These are phyloP conservation scores for Fopius arisanus DNA, from an alignment of 1,140 invertebrate genomes.

Conservation along the genomic window DNA sequence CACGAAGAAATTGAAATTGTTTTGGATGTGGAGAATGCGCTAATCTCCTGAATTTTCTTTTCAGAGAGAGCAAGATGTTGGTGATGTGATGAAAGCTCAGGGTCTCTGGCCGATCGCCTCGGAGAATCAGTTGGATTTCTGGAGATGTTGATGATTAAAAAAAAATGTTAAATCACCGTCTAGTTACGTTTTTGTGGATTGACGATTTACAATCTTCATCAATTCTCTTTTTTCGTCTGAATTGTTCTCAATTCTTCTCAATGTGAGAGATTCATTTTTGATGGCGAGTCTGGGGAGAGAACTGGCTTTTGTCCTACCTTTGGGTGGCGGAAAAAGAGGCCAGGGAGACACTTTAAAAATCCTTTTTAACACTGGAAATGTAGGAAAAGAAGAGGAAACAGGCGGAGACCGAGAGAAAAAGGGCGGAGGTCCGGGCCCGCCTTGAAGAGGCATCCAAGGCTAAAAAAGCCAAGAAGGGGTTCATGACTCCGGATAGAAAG, in stretches of 20 bases:
- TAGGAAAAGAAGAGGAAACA: constrained; percentile 94
- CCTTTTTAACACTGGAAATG: constrained; percentile 48
- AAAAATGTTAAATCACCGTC: background rate
- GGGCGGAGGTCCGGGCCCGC: constrained; percentile 93
- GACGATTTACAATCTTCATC: constrained; percentile 10
- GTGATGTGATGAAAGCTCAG: too few relatives aligned
- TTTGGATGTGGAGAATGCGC: background rate
- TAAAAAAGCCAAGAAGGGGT: constrained; percentile 97
- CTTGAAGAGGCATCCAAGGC: constrained; percentile 95
- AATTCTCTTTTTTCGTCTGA: constrained; percentile 3
- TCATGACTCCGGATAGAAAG: constrained; percentile 98
- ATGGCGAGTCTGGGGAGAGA: background rate
- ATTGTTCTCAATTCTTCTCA: too few relatives aligned
- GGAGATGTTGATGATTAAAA: background rate
- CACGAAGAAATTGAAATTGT: background rate
- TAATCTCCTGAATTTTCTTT: constrained; percentile 56
- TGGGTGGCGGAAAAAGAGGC: constrained; percentile 4
- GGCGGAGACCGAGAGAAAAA: constrained; percentile 92
- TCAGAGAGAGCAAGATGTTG: constrained; percentile 70
- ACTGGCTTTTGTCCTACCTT: constrained; percentile 20
- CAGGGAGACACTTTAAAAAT: constrained; percentile 35
- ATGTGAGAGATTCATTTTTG: background rate
- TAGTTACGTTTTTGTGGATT: background rate
- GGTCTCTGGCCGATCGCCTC: too few relatives aligned
- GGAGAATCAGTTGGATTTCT: background rate